Percentiles rank a stretch among this genome's conserved stretches.
Conservation (phyloP, 2,797 vertebrate species). For the Merluccius polli region DNA sequence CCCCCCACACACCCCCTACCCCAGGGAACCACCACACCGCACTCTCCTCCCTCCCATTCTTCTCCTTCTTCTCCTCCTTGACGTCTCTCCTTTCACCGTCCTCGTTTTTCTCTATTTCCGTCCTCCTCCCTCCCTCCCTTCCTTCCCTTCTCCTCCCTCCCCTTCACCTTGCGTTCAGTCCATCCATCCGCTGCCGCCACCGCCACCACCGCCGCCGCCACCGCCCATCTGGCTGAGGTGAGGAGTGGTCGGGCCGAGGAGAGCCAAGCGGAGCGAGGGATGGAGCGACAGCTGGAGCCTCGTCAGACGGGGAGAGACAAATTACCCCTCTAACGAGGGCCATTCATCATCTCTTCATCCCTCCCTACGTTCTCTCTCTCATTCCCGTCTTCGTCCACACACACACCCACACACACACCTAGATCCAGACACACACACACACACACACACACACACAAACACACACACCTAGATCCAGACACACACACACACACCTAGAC, state of each 20-base stretch:
- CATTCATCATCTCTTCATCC: conserved; percentile 79
- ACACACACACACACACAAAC: conserved; percentile 5
- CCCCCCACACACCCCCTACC: no score
- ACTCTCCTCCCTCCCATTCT: conserved; percentile 6
- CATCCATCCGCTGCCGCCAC: conserved; percentile 46
- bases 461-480: not conserved
- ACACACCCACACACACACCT: conserved; percentile 39
- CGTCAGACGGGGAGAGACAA: conserved; percentile 83
- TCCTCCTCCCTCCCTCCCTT: not conserved
- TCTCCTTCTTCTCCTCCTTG: conserved; percentile 24
- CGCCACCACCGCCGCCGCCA: no score
- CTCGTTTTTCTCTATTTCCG: conserved; percentile 36
- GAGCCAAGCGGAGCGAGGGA: conserved; percentile 66
- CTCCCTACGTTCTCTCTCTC: conserved; percentile 40
- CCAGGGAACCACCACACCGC: no score
- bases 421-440: conserved; percentile 17
- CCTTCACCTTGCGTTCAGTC: conserved; percentile 43
- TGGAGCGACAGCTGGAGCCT: conserved; percentile 81
- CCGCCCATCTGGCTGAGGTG: conserved; percentile 75
- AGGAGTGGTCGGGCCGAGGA: conserved; percentile 62
- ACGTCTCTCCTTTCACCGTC: conserved; percentile 27
- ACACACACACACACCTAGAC: no score
- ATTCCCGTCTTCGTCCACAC: conserved; percentile 10
- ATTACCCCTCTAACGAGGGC: conserved; percentile 82
- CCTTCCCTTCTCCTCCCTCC: not conserved